Conservation (phyloP, 2,113 vertebrate genomes). For the Excalfactoria chinensis region DNA sequence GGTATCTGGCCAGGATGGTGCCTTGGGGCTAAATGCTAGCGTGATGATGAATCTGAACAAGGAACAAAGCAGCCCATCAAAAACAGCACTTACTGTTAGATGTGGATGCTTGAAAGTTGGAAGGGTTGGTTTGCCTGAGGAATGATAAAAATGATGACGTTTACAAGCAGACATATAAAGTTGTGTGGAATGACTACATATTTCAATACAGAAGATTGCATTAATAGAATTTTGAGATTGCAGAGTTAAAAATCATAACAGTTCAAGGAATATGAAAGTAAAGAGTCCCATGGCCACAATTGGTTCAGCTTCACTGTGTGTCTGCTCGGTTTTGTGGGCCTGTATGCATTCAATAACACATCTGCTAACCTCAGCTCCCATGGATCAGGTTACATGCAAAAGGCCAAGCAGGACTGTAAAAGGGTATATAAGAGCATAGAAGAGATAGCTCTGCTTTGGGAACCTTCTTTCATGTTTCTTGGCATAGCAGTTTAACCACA, state of each 20-base stretch:
- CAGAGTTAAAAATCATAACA: neutral
- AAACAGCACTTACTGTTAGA: neutral
- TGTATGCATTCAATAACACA: neutral
- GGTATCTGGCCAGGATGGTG: neutral
- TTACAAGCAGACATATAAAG: neutral
- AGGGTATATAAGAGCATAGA: neutral
- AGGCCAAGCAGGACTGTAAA: neutral
- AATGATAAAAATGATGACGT: conserved; percentile 31
- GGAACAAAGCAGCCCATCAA: conserved; percentile 30
- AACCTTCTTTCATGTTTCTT: conserved; percentile 9
- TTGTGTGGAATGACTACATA: neutral
- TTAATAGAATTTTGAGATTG: neutral
- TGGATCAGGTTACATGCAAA: neutral
- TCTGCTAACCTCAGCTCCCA: neutral
- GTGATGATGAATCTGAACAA: conserved; percentile 34
- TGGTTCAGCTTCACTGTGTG: neutral
- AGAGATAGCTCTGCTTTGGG: neutral
- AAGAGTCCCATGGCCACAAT: neutral
- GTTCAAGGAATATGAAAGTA: neutral
- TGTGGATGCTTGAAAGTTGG: conserved; percentile 8
- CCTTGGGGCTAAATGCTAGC: neutral
- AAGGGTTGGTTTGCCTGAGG: conserved; percentile 22
- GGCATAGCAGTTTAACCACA: neutral
- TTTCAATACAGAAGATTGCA: neutral
- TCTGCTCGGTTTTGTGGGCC: neutral